Evolutionary conservation across 2,113 vertebrate genomes (phyloP), one percentile per base, ranked within the genome.

Genomic region (Leptocoma aspasia): DNA sequence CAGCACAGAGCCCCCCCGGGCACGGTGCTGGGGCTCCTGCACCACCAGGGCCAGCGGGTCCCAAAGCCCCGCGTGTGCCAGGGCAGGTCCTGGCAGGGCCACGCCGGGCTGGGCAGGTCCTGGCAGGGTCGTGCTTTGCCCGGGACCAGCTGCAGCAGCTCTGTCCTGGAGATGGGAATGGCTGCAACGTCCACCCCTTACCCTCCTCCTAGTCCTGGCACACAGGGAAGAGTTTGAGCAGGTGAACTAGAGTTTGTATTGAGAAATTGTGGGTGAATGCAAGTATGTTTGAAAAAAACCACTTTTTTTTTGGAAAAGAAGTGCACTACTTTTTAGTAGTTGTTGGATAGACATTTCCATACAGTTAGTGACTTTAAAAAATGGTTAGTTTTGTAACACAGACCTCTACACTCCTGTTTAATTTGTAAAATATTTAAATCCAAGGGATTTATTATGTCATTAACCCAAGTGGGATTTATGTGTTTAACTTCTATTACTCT

Each of bases 21-120:
- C n/a, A n/a, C n/a, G n/a, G n/a, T 59, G 65, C 16, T 59, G 61
- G 13, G 78, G 15, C n/a, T 73, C 5, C 75, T 77, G 45, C 47
- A 5, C 22, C n/a, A n/a, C n/a, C n/a, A n/a, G n/a, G n/a, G n/a
- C n/a, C n/a, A n/a, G n/a, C n/a, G n/a, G n/a, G n/a, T n/a, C n/a
- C n/a, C n/a, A n/a, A n/a, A n/a, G n/a, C n/a, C n/a, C n/a, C n/a
- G n/a, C n/a, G n/a, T n/a, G n/a, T n/a, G n/a, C n/a, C n/a, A n/a
- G n/a, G n/a, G n/a, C n/a, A n/a, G n/a, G n/a, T n/a, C n/a, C n/a
- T 4, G 4, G 1, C 22, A 18, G 23, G 1, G 0, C 2, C 2
- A n/a, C n/a, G n/a, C n/a, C n/a, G 2, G 30, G 33, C 72, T 19
- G 18, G 14, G 53, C 31, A 10, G 15, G 3, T 17, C 7, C n/a